These are phyloP conservation scores for Cremastinae sp. DNA, from an alignment of 2,888 invertebrate genomes.

Conservation along the genomic window DNA sequence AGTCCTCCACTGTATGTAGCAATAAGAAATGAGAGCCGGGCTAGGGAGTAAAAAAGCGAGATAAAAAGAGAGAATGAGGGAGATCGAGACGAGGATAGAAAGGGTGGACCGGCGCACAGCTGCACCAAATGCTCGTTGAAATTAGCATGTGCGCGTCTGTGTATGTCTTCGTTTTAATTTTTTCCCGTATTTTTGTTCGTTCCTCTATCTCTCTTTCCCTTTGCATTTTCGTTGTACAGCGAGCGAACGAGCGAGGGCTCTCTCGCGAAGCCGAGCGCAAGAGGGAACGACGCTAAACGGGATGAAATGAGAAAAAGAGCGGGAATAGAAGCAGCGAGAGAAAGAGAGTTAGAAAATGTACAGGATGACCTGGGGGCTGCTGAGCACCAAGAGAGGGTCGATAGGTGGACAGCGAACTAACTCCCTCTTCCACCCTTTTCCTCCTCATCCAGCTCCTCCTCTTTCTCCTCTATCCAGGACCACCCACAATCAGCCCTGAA, in stretches of 20 bases:
- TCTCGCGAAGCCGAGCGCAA: slow-evolving; percentile 64
- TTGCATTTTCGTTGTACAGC: slow-evolving; percentile 41
- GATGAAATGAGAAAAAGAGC: slow-evolving; percentile 46
- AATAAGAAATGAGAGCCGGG: background rate
- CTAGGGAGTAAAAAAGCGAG: background rate
- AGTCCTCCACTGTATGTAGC: background rate
- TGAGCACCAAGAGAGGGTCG: slow-evolving; percentile 72
- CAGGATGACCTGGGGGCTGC: slow-evolving; percentile 48
- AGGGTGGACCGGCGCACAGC: slow-evolving; percentile 72
- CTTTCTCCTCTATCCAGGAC: slow-evolving; percentile 25
- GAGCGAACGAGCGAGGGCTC: too few relatives aligned
- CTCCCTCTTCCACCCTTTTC: slow-evolving; percentile 62
- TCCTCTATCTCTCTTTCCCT: slow-evolving; percentile 44
- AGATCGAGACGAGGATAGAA: slow-evolving; percentile 9
- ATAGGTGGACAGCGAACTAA: slow-evolving; percentile 73
- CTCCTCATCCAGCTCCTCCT: too few relatives aligned
- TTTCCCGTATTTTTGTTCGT: slow-evolving; percentile 55
- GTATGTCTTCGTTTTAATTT: slow-evolving; percentile 59
- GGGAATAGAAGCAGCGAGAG: slow-evolving; percentile 59
- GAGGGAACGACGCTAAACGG: slow-evolving; percentile 45
- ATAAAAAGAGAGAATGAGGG: background rate
- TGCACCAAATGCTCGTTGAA: slow-evolving; percentile 74
- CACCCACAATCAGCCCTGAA: slow-evolving; percentile 37
- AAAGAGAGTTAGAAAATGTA: slow-evolving; percentile 52
- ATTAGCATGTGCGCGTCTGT: slow-evolving; percentile 73